Evolutionary conservation across 2,888 invertebrate genomes (phyloP), one percentile per base, ranked within the genome.

Genomic region (Poecilus cupreus): DNA sequence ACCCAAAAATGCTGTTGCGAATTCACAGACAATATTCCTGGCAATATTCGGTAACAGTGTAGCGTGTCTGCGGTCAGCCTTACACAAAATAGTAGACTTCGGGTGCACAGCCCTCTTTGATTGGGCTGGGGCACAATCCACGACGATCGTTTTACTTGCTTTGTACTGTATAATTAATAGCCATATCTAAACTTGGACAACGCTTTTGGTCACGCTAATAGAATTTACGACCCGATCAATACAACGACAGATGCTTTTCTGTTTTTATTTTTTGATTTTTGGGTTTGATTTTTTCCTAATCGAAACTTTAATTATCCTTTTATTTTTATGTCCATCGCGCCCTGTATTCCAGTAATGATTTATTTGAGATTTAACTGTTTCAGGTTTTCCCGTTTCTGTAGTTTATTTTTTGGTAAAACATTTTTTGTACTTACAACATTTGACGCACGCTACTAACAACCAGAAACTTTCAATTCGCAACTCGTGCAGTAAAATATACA

Each of bases 151-250:
- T 78, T 78, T 78, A 68, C 64, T 78, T 46, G 78, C 78, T 78
- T 78, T 78, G 78, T 78, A 64, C 46, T 78, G 49, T 68, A 78
- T 78, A 78, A 78, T 78, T 78, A 78, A 78, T 78, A 78, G 68
- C 78, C 49, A 78, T 64, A 78, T 78, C 78, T 75, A 51, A 51
- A 51, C 51, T 49, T 75, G 75, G 51, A 75, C 75, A 75, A 75
- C 24, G 75, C 75, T 51, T 51, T 32, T 37, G 49, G 46, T 72
- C 72, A 72, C 43, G 49, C 75, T 51, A 75, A 75, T 75, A 51
- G 51, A 75, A 75, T 75, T 75, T 75, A 75, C 75, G 51, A 18
- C 75, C 18, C 32, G 51, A 75, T 75, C 75, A 75, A 75, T 49
- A 43, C 72, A 72, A 72, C 43, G 72, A 46, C 72, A 72, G 72